Conservation (phyloP, 2,797 vertebrate genomes). For the Cottoperca gobio region DNA sequence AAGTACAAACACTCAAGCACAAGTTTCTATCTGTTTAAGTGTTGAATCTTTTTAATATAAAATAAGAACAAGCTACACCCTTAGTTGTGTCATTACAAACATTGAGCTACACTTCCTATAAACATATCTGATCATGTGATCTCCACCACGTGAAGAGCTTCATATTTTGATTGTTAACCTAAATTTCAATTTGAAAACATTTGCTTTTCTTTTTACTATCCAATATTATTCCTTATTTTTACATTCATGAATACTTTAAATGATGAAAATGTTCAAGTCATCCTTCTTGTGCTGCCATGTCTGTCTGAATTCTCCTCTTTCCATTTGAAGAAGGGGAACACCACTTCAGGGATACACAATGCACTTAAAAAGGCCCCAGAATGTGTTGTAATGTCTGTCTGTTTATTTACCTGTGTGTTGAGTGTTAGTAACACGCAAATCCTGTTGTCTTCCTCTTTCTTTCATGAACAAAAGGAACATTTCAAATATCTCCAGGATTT, state of each 20-base stretch:
- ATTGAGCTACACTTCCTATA: background rate
- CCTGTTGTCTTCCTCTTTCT: slow-evolving; percentile 24
- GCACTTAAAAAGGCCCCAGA: slow-evolving; percentile 56
- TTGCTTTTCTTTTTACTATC: background rate
- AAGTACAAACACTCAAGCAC: no score
- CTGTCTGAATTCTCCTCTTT: background rate
- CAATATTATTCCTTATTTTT: slow-evolving; percentile 4
- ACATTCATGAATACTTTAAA: slow-evolving; percentile 39
- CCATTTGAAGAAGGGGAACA: slow-evolving; percentile 36
- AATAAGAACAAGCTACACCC: no score
- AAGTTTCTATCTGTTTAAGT: no score
- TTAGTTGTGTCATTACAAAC: background rate
- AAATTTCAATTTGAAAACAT: background rate
- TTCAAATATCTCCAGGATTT: slow-evolving; percentile 19
- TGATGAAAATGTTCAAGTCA: slow-evolving; percentile 15
- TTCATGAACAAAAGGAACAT: slow-evolving; percentile 16
- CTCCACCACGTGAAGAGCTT: background rate
- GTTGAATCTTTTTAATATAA: no score
- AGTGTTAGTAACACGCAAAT: slow-evolving; percentile 28
- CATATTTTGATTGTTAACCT: background rate
- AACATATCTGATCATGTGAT: background rate
- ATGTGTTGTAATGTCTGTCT: slow-evolving; percentile 39
- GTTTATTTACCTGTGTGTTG: slow-evolving; percentile 49
- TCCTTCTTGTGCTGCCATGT: slow-evolving; percentile 14
- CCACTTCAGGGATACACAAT: slow-evolving; percentile 74